Evolutionary conservation across 2,888 invertebrate genomes (phyloP).

Genomic region (Pediacus dermestoides): DNA sequence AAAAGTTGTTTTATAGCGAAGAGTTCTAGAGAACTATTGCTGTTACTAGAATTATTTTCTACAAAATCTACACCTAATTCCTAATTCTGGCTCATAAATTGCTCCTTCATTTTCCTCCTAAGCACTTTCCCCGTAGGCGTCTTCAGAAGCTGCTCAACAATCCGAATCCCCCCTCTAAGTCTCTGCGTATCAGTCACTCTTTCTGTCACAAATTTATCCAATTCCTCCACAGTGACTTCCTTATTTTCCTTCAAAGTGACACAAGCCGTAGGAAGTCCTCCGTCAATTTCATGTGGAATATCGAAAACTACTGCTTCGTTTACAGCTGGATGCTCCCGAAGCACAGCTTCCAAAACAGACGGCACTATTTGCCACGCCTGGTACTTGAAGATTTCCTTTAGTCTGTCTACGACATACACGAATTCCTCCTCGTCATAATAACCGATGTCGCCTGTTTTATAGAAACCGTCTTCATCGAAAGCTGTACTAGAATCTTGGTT

Average conservation of each 20-base stretch:
- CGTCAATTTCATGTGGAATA: constrained; percentile 30
- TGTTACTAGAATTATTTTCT: too few species aligned
- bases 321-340: constrained; percentile 33
- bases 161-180: constrained; percentile 34
- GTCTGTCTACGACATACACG: constrained; percentile 34
- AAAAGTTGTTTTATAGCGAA: too few species aligned
- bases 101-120: constrained; percentile 11
- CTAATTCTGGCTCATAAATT: too few species aligned
- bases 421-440: constrained; percentile 37
- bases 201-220: constrained; percentile 28
- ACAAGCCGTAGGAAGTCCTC: constrained; percentile 33
- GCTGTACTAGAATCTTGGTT: constrained; percentile 33
- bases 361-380: constrained; percentile 39
- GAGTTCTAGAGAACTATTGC: too few species aligned
- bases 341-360: constrained; percentile 30
- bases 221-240: constrained; percentile 17
- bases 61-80: too few species aligned
- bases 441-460: constrained; percentile 37
- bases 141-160: constrained; percentile 30
- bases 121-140: constrained; percentile 34
- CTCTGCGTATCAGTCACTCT: constrained; percentile 33
- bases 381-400: constrained; percentile 40
- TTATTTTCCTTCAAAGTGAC: constrained; percentile 12
- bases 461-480: constrained; percentile 34
- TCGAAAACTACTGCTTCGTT: constrained; percentile 35